These are phyloP conservation scores for Neocrepidodera transversa DNA, from an alignment of 2,888 invertebrate species.

Conservation along the genomic window DNA sequence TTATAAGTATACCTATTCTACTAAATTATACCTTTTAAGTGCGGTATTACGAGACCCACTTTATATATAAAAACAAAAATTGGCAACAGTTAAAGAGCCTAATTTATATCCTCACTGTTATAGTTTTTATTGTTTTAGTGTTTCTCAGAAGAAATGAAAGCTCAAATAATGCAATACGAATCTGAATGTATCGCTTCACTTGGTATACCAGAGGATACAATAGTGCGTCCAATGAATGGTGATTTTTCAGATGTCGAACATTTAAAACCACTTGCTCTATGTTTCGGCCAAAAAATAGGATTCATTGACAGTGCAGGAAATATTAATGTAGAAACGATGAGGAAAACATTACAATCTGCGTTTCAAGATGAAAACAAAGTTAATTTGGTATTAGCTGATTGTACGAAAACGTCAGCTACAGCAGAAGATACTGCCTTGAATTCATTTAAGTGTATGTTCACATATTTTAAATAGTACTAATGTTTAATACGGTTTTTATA, in stretches of 20 bases:
- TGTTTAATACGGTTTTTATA: neutral
- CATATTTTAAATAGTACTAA: neutral
- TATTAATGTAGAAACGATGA: neutral
- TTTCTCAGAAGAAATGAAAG: neutral
- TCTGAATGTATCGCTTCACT: neutral
- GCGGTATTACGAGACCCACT: too few species aligned
- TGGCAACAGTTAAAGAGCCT: too few species aligned
- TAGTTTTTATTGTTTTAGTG: too few species aligned
- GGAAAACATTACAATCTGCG: neutral
- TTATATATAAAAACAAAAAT: too few species aligned
- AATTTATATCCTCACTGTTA: too few species aligned
- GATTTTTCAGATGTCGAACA: neutral
- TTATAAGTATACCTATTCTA: too few species aligned
- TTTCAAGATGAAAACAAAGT: neutral
- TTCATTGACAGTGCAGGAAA: conserved; percentile 1
- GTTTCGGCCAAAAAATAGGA: conserved; percentile 8
- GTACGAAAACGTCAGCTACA: neutral
- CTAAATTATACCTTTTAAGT: too few species aligned
- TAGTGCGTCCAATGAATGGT: neutral
- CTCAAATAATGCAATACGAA: neutral
- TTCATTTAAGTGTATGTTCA: conserved; percentile 8
- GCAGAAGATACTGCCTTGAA: conserved; percentile 4
- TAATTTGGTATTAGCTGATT: neutral
- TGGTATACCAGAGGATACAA: neutral
- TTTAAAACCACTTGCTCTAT: neutral